Base-by-base conservation (phyloP, 2,888 invertebrate genomes). In the Ferrisia virgata region DNA sequence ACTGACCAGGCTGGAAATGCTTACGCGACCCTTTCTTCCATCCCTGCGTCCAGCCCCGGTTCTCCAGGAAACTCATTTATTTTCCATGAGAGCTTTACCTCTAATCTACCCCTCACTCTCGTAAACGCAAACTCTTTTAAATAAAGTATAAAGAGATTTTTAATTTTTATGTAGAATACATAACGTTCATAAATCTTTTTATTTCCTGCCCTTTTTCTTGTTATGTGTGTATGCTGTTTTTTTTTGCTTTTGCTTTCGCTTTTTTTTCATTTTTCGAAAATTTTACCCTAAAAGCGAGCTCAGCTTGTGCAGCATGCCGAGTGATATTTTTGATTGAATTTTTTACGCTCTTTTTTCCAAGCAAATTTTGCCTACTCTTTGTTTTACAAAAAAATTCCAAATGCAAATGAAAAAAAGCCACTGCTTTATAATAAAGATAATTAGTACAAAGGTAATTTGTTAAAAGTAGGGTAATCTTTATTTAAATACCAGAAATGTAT, bases 131-230 rank as follows among this genome's bases (percentile, higher is more conserved):
- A 53, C 58, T 58, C 58, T 82, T 82, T 82, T 82, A 82, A 82
- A 82, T 82, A 82, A 82, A 82, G 82, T 82, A 82, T 82, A 82
- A 82, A 82, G 82, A 82, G 82, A 58, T 82, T 82, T 82, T 82
- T 82, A 82, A 82, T 82, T 82, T 81, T 82, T 82, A 82, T 82
- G 82, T 82, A 82, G 82, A 82, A 82, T 82, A 82, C 82, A 82
- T 82, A 82, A 82, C 82, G 53, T 82, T 82, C 82, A 82, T 82
- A 82, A 82, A 82, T 82, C 82, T 82, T 82, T 82, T 64, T 82
- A 82, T 82, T 82, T 76, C 72, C 72, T 76, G 72, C 72, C 72
- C 72, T 76, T 76, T 76, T 76, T 76, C 72, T 76, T 76, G 72
- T 76, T 76, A 18, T 72, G 33, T 36, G 72, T 76, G 18, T 36